Conservation (phyloP, 2,797 vertebrate genomes). For the Pangasius macronema region DNA sequence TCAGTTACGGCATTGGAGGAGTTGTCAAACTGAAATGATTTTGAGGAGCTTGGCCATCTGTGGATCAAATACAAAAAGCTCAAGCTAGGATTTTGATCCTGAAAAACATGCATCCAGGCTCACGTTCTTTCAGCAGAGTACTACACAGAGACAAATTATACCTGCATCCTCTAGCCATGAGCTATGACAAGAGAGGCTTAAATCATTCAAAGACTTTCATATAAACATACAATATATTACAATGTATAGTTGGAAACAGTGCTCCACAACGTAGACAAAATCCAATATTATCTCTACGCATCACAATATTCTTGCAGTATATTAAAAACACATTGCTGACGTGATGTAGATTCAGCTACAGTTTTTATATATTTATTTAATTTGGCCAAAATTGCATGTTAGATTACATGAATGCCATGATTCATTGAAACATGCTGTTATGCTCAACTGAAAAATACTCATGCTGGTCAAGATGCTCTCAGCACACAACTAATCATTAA, state of each 20-base stretch:
- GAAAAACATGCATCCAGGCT: slow-evolving; percentile 10
- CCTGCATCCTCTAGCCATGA: background rate
- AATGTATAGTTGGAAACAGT: background rate
- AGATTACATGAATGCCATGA: background rate
- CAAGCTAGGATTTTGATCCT: slow-evolving; percentile 8
- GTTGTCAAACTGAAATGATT: slow-evolving; percentile 60
- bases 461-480: background rate
- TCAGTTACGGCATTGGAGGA: slow-evolving; percentile 60
- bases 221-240: background rate
- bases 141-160: background rate
- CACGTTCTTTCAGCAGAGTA: background rate
- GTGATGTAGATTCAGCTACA: background rate
- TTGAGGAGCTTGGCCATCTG: slow-evolving; percentile 28
- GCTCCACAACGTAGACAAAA: background rate
- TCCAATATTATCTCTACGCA: background rate
- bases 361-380: background rate
- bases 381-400: background rate
- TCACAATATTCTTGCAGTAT: background rate
- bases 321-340: background rate
- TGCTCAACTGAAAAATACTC: background rate
- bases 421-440: background rate
- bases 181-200: background rate
- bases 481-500: background rate
- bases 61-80: slow-evolving; percentile 40
- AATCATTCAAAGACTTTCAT: background rate